Evolutionary conservation across 30 jellyfish, hydroid and myxozoan species (phyloP).

Genomic region (Clytia hemisphaerica): DNA sequence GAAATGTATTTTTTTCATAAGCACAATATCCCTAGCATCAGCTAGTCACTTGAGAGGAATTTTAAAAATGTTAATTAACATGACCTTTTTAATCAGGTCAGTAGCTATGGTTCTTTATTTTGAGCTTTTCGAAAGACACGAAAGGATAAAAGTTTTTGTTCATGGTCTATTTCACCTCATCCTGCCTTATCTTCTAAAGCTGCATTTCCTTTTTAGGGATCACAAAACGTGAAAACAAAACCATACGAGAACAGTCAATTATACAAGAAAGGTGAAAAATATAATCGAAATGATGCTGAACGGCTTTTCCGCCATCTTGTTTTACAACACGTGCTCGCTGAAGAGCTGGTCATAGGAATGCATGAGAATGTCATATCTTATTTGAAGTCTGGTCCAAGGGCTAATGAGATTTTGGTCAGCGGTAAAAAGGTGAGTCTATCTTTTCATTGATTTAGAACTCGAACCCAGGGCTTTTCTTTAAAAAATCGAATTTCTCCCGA

Average conservation of each 20-base stretch:
- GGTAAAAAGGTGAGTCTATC: conserved; percentile 38
- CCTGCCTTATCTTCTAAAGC: too few relatives aligned
- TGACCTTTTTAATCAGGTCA: too few relatives aligned
- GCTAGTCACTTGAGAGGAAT: too few relatives aligned
- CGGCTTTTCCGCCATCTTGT: conserved; percentile 73
- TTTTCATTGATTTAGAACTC: background rate
- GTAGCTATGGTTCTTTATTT: too few relatives aligned
- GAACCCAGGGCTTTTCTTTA: too few relatives aligned
- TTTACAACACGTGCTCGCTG: conserved; percentile 53
- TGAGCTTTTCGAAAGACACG: too few relatives aligned
- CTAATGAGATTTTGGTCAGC: conserved; percentile 38
- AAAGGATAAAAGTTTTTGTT: too few relatives aligned
- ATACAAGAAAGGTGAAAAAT: conserved; percentile 44
- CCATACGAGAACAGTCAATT: conserved; percentile 37
- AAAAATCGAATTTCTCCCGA: too few relatives aligned
- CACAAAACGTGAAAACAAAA: conserved; percentile 61
- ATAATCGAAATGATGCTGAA: conserved; percentile 88
- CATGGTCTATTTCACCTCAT: too few relatives aligned
- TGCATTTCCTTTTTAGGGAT: conserved; percentile 53
- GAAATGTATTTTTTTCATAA: too few relatives aligned
- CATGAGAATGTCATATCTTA: conserved; percentile 85
- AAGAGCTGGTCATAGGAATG: conserved; percentile 68
- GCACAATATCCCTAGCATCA: too few relatives aligned
- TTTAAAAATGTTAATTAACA: too few relatives aligned
- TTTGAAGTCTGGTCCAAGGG: conserved; percentile 85